These are phyloP conservation scores for Caloenas nicobarica DNA, from an alignment of 2,113 vertebrate species.

Conservation along the genomic window DNA sequence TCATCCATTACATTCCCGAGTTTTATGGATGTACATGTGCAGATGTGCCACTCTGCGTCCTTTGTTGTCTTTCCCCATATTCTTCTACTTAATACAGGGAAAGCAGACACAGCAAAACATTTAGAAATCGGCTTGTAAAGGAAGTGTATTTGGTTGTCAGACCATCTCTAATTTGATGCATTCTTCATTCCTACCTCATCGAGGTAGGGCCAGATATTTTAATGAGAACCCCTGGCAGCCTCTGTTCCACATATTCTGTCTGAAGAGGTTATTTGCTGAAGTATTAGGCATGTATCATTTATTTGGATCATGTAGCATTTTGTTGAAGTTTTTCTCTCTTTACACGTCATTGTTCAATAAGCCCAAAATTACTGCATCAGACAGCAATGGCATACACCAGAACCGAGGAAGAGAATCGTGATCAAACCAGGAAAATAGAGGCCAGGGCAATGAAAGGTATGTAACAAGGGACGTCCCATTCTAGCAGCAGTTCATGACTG, in stretches of 20 bases:
- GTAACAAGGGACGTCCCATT: neutral
- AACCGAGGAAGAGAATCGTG: neutral
- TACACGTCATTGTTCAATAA: neutral
- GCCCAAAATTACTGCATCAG: neutral
- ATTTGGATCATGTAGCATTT: neutral
- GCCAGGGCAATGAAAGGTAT: neutral
- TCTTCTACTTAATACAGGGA: neutral
- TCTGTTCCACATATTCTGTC: neutral
- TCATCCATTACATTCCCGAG: neutral
- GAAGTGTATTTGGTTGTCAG: neutral
- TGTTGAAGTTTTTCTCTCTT: neutral
- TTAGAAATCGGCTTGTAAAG: neutral
- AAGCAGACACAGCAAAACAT: neutral
- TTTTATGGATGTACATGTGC: neutral
- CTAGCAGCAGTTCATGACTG: neutral
- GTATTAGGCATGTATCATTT: neutral
- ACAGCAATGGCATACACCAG: neutral
- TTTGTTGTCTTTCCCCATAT: neutral
- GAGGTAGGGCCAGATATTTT: neutral
- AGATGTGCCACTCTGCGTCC: neutral
- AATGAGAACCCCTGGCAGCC: neutral
- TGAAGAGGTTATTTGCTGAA: neutral
- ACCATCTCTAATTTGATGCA: neutral
- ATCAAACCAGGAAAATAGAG: neutral
- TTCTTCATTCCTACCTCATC: neutral